Evolutionary conservation across 2,888 invertebrate species (phyloP), one percentile per base, ranked within the genome.

Genomic region (Sarcophaga rosellei): DNA sequence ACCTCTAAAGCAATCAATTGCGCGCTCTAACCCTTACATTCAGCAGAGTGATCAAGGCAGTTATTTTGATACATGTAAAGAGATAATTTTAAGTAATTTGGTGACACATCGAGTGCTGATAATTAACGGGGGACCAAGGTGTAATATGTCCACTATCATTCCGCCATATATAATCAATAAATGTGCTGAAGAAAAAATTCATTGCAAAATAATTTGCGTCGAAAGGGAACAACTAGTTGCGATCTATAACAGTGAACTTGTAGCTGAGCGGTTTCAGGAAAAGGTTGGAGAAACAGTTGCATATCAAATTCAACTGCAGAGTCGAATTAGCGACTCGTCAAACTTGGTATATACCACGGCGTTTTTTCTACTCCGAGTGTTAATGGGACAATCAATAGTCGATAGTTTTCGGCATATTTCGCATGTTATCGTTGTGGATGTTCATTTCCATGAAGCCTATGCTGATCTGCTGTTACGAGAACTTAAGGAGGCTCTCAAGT

Each of bases 81-180:
- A 68, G 1, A 3, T 66, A 23, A 75, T 89, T 66, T 80, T 89
- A 21, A 73, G 74, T 11, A 87, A 75, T 17, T 63, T 89, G 20
- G 10, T 45, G 2, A 81, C 70, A 15, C 95, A 97, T 89, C 95
- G 96, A 90, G 97, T 99, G 1, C 94, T 98, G 6, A 95, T 99
- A 25, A 96, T 99, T 35, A 99, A 98, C 3, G 96, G 96, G 0
- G 97, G 97, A 88, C 97, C 97, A 0, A 98, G 97, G 0, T 96
- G 96, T 88, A 98, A 98, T 1, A 98, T 98, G 94, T 97, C 98
- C 0, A 98, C 98, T 0, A 97, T 98, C 94, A 95, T 99, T 57
- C 98, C 99, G 0, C 98, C 99, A 92, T 96, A 96, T 90, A 95
- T 99, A 88, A 93, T 99, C 87, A 98, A 99, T 90, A 95, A 97